Conservation (phyloP, 2,888 invertebrate genomes). For the Alloplasta piceator region DNA sequence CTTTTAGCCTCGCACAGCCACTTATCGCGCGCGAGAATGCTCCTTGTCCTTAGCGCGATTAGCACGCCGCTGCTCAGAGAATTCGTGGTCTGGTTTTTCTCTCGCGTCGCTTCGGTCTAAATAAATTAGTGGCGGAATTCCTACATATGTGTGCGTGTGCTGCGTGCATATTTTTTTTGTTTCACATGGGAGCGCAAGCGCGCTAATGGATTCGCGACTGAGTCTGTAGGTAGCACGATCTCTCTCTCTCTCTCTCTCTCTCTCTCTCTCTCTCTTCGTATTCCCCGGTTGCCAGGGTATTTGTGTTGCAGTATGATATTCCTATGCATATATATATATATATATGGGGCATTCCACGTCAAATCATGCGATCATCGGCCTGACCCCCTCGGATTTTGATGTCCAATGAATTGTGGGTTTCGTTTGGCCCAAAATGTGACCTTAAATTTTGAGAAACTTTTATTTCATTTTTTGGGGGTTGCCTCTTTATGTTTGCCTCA, state of each 20-base stretch:
- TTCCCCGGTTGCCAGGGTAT: constrained; percentile 43
- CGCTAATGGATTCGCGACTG: constrained; percentile 65
- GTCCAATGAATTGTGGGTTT: too few relatives aligned
- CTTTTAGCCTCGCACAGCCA: constrained; percentile 57
- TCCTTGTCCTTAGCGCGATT: constrained; percentile 74
- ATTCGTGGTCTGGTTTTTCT: constrained; percentile 66
- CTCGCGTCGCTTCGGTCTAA: constrained; percentile 70
- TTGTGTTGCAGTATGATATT: constrained; percentile 28
- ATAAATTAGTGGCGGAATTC: constrained; percentile 70
- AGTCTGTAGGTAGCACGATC: background rate
- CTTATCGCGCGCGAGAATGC: constrained; percentile 69
- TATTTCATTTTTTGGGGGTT: too few relatives aligned
- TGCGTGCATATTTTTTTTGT: constrained; percentile 64
- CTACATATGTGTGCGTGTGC: constrained; percentile 40
- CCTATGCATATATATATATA: constrained; percentile 12
- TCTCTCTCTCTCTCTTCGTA: constrained; percentile 29
- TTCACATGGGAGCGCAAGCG: constrained; percentile 70
- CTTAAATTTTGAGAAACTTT: too few relatives aligned
- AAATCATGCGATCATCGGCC: too few relatives aligned
- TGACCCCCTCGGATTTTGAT: too few relatives aligned
- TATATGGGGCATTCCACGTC: too few relatives aligned
- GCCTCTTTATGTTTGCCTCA: too few relatives aligned
- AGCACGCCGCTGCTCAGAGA: constrained; percentile 67
- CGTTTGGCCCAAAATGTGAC: too few relatives aligned
- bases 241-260: constrained; percentile 33